A percentile compares a stretch with the other conserved stretches of the same genome.
phyloP scores from a whole-genome alignment of 1,140 invertebrate genomes.

The Paracyclopina nana region DNA sequence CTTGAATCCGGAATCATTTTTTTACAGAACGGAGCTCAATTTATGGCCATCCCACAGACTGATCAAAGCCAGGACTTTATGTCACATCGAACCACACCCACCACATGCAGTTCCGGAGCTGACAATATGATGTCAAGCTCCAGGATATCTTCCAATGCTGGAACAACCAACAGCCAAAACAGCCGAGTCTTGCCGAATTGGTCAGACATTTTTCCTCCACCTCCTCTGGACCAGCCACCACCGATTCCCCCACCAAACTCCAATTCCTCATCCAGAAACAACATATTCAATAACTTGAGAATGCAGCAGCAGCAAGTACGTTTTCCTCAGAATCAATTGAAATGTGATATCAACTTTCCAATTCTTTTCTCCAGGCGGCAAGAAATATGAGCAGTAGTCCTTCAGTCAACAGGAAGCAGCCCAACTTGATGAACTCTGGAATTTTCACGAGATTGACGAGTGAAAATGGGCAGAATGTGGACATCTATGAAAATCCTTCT shows the following conservation, averaged over 20 bases:
- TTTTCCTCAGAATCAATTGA: too few relatives aligned
- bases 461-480: neutral
- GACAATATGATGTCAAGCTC: neutral
- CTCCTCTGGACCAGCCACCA: neutral
- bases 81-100: neutral
- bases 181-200: constrained; percentile 11
- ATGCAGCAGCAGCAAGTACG: too few relatives aligned
- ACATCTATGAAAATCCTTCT: constrained; percentile 1
- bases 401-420: too few relatives aligned
- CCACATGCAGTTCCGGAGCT: neutral
- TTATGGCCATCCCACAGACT: neutral
- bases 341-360: too few relatives aligned
- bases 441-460: neutral
- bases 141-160: too few relatives aligned
- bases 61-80: constrained; percentile 1
- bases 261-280: too few relatives aligned
- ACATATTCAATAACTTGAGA: too few relatives aligned
- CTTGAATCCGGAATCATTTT: neutral
- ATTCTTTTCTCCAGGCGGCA: too few relatives aligned
- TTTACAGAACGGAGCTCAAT: neutral
- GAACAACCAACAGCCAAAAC: too few relatives aligned
- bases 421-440: too few relatives aligned
- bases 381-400: too few relatives aligned
- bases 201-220: constrained; percentile 6
- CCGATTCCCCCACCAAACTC: too few relatives aligned